These are phyloP conservation scores for Leptopilina boulardi DNA, from an alignment of 1,140 invertebrate genomes.

Conservation along the genomic window DNA sequence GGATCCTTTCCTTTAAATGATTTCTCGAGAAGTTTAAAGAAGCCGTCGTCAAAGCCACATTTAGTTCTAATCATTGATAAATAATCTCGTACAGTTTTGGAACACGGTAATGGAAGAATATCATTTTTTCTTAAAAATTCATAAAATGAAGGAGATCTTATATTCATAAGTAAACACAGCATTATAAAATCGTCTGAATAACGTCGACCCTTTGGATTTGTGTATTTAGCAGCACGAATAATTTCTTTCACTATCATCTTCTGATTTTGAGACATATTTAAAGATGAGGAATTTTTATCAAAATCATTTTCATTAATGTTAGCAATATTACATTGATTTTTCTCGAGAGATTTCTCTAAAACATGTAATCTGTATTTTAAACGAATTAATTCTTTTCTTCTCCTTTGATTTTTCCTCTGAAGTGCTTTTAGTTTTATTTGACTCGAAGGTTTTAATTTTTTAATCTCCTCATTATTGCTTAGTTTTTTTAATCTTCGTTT, in stretches of 20 bases:
- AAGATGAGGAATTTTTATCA: slow-evolving; percentile 22
- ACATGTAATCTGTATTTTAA: background rate
- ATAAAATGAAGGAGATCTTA: slow-evolving; percentile 48
- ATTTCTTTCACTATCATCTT: background rate
- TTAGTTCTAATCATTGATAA: slow-evolving; percentile 8
- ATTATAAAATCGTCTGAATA: slow-evolving; percentile 52
- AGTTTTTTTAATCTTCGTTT: background rate
- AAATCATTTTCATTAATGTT: slow-evolving; percentile 18
- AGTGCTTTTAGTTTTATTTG: slow-evolving; percentile 23
- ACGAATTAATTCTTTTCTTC: slow-evolving; percentile 16
- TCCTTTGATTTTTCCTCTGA: slow-evolving; percentile 13
- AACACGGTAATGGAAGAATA: slow-evolving; percentile 46
- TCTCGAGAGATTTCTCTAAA: slow-evolving; percentile 14
- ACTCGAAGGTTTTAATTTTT: background rate
- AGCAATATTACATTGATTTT: slow-evolving; percentile 14
- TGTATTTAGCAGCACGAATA: slow-evolving; percentile 36
- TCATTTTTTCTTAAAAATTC: slow-evolving; percentile 52
- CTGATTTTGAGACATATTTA: background rate
- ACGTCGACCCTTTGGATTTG: slow-evolving; percentile 43
- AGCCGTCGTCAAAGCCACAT: slow-evolving; percentile 48
- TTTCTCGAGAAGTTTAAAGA: slow-evolving; percentile 38
- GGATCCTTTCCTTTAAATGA: slow-evolving; percentile 36
- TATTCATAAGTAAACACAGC: slow-evolving; percentile 51
- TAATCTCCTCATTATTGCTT: background rate
- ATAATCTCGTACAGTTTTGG: slow-evolving; percentile 44